These are phyloP conservation scores for Hypomecis atomaria DNA, from an alignment of 2,888 invertebrate species.

Conservation along the genomic window DNA sequence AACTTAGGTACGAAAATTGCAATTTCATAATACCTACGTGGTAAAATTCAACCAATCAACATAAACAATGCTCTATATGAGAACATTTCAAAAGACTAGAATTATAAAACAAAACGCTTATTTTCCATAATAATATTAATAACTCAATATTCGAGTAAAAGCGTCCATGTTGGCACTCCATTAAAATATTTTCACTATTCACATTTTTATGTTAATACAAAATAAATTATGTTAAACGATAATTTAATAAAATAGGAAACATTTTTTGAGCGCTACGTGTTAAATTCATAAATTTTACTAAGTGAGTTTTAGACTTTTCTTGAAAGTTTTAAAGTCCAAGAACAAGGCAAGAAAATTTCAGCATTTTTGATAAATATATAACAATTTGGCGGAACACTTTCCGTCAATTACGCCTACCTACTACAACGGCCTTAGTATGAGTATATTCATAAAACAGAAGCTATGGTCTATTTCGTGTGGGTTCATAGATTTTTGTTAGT, in stretches of 20 bases:
- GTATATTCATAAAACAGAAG: no score
- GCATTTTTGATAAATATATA: not conserved
- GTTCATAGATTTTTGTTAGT: no score
- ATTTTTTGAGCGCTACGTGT: slow-evolving; percentile 58
- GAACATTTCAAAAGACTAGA: slow-evolving; percentile 34
- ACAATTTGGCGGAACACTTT: not conserved
- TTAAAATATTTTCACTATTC: slow-evolving; percentile 19
- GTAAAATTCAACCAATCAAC: slow-evolving; percentile 11
- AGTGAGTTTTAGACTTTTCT: slow-evolving; percentile 1
- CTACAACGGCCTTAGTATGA: not conserved
- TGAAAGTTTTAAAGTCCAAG: slow-evolving; percentile 20
- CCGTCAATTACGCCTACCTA: not conserved
- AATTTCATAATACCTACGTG: slow-evolving; percentile 21
- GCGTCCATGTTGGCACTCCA: slow-evolving; percentile 23
- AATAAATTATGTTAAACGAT: slow-evolving; percentile 38
- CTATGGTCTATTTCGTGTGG: no score
- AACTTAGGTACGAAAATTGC: not conserved
- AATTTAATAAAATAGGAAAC: slow-evolving; percentile 62
- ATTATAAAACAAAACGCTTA: slow-evolving; percentile 27
- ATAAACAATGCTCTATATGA: slow-evolving; percentile 4
- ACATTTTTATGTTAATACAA: slow-evolving; percentile 27
- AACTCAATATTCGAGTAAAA: slow-evolving; percentile 28
- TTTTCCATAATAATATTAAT: slow-evolving; percentile 13
- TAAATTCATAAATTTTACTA: slow-evolving; percentile 32
- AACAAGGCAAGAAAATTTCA: slow-evolving; percentile 26